Evolutionary conservation across 2,888 invertebrate genomes (phyloP).

Genomic region (Ligdia adustata): DNA sequence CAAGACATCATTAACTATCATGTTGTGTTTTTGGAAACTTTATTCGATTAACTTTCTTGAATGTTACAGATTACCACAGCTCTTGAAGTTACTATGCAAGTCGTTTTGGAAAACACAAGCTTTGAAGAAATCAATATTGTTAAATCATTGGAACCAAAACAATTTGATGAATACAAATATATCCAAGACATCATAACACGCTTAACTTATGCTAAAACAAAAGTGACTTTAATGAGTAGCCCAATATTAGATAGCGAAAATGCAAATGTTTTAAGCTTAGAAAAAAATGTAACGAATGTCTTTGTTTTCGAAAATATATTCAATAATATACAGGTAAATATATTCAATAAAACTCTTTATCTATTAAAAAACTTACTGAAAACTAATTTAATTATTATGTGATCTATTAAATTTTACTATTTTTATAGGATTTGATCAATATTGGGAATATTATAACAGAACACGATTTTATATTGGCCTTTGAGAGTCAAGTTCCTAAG

Average conservation of each 20-base stretch:
- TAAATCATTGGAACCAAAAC: background rate
- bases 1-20: background rate
- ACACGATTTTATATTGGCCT: background rate
- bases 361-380: too few relatives aligned
- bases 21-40: background rate
- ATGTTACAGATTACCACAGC: conserved; percentile 1
- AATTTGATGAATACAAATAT: background rate
- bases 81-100: background rate
- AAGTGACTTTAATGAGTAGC: too few relatives aligned
- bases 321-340: background rate
- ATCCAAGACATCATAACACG: background rate
- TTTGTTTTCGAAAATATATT: conserved; percentile 1
- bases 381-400: background rate
- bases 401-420: background rate
- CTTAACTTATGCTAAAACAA: too few relatives aligned
- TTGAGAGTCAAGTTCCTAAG: background rate
- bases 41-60: background rate
- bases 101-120: background rate
- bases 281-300: background rate
- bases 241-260: too few relatives aligned
- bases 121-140: background rate
- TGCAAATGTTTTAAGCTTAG: background rate
- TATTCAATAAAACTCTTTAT: background rate
- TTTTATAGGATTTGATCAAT: background rate
- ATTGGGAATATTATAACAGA: background rate